These are phyloP conservation scores for Prostheceraeus crozeri DNA, from an alignment of 2,888 invertebrate genomes.

Conservation along the genomic window DNA sequence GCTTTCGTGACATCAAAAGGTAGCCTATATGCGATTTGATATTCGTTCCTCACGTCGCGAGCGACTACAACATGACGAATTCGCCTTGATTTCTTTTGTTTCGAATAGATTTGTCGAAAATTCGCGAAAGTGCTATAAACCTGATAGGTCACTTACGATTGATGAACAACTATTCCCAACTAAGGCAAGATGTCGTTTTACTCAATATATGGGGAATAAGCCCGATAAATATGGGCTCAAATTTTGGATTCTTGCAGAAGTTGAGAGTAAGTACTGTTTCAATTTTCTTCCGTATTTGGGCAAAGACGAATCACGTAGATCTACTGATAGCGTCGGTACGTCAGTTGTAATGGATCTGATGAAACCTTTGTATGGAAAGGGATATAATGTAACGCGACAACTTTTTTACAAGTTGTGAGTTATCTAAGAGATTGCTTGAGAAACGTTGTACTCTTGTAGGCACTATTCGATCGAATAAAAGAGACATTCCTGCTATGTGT, in stretches of 20 bases:
- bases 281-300: slow-evolving; percentile 5
- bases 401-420: neutral
- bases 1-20: no score
- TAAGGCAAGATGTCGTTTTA: slow-evolving; percentile 24
- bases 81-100: neutral
- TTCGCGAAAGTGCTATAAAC: slow-evolving; percentile 9
- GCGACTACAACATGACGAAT: no score
- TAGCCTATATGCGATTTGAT: no score
- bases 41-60: no score
- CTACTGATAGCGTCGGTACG: neutral
- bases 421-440: neutral
- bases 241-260: slow-evolving; percentile 22
- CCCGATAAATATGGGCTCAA: slow-evolving; percentile 13
- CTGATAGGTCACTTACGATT: neutral
- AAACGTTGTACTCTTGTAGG: slow-evolving; percentile 7
- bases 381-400: slow-evolving; percentile 16
- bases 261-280: slow-evolving; percentile 8
- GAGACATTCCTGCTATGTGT: neutral
- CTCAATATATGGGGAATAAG: slow-evolving; percentile 20
- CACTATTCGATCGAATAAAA: neutral
- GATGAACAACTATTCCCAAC: slow-evolving; percentile 19
- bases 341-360: slow-evolving; percentile 2
- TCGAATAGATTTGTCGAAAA: slow-evolving; percentile 3
- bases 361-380: slow-evolving; percentile 11
- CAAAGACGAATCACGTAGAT: neutral